phyloP scores from a whole-genome alignment of 2,888 invertebrate genomes.

The Troilus luridus region DNA sequence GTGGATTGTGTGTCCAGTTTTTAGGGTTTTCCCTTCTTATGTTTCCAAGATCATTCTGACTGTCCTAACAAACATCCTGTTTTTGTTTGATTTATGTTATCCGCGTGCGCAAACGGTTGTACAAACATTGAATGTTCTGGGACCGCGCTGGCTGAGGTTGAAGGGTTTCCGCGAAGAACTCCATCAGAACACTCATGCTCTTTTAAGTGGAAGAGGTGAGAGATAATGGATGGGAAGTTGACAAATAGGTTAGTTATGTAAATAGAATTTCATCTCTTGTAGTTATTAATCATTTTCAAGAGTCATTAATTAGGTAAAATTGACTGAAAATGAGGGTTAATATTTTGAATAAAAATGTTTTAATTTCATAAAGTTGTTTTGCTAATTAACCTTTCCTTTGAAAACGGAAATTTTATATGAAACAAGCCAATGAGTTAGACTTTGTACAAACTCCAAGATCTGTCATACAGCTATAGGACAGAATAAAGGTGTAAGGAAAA shows the following conservation, averaged over 20 bases:
- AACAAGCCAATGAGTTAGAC: too few relatives aligned
- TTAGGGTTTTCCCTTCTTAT: background rate
- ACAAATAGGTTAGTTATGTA: background rate
- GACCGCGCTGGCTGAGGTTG: background rate
- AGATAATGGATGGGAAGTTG: background rate
- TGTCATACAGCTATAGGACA: too few relatives aligned
- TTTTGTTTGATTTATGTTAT: slow-evolving; percentile 1
- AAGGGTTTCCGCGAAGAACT: background rate
- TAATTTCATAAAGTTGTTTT: too few relatives aligned
- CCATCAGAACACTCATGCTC: background rate
- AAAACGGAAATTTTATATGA: too few relatives aligned
- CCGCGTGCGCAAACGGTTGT: background rate
- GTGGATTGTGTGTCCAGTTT: background rate
- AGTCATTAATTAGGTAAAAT: too few relatives aligned
- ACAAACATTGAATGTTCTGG: slow-evolving; percentile 10
- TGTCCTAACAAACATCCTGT: slow-evolving; percentile 20
- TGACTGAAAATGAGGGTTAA: too few relatives aligned
- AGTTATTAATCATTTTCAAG: background rate
- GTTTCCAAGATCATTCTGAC: background rate
- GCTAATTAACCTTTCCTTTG: too few relatives aligned
- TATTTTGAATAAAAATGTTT: too few relatives aligned
- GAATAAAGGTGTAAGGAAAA: too few relatives aligned
- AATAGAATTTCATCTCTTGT: background rate
- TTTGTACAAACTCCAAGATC: too few relatives aligned
- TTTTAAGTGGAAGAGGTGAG: background rate